Evolutionary conservation across 1,140 invertebrate genomes (phyloP), one percentile per base, ranked within the genome.

Genomic region (Telenomus remus): DNA sequence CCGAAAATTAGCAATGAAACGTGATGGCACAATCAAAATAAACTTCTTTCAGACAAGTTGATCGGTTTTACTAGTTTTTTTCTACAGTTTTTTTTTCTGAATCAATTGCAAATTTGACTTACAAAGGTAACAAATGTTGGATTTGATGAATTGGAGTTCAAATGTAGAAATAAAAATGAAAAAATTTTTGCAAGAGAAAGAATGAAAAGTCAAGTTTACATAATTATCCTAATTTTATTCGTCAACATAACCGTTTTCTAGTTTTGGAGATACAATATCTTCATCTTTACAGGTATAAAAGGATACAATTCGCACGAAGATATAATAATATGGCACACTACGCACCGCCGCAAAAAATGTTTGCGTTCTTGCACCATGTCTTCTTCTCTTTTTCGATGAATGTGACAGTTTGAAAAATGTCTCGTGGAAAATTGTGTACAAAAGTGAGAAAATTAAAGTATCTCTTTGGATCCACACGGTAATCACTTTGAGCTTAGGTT

Each of bases 231-330:
- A 73, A 73, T 65, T 77, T 73, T 78, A 78, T 78, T 78, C 19
- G 37, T 75, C 65, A 78, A 78, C 75, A 69, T 73, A 78, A 78
- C 65, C 44, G 63, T 72, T 27, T n/a, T 69, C 75, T 73, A 78
- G 46, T 69, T 78, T 65, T 59, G 59, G 64, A 64, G 55, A 64
- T 78, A 78, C 69, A 73, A 16, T 55, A 53, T 57, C 66, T 27
- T 73, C 27, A 69, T 78, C 55, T 77, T 78, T 78, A 78, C 75
- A 78, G 42, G 65, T 78, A 78, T 78, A 78, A 78, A 78, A 78
- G 70, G 70, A 74, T 65, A 78, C 59, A 72, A 57, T 70, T 78
- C 64, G 70, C 51, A 49, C 43, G 56, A 61, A 70, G 70, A 60
- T 77, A 69, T 49, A 64, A 63, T 46, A 27, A 27, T 34, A 57